These are phyloP conservation scores for Balaeniceps rex DNA, from an alignment of 2,113 vertebrate species.

Conservation along the genomic window DNA sequence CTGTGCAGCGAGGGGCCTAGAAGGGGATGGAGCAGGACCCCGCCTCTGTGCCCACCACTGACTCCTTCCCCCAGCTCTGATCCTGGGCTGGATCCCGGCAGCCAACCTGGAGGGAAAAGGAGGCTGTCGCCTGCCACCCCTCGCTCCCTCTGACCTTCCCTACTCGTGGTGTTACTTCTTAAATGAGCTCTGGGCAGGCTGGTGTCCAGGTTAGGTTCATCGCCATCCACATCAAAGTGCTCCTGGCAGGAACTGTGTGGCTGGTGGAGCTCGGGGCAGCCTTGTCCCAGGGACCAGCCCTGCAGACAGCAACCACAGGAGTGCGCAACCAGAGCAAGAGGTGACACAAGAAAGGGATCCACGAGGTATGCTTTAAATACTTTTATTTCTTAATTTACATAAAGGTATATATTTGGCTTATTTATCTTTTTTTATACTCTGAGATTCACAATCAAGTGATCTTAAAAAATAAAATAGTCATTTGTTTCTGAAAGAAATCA, in stretches of 20 bases:
- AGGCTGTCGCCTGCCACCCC: not conserved
- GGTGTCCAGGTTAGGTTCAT: not conserved
- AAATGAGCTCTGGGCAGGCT: not conserved
- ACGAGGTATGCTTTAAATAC: slow-evolving; percentile 74
- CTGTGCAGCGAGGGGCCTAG: not conserved
- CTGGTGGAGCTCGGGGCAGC: not conserved
- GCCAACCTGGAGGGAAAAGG: not conserved
- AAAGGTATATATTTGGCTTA: slow-evolving; percentile 89
- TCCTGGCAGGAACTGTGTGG: not conserved
- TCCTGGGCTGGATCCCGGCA: not conserved
- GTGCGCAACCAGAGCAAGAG: not conserved
- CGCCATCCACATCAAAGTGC: not conserved
- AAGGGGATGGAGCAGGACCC: not conserved
- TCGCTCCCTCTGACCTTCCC: not conserved
- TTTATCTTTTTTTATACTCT: slow-evolving; percentile 73
- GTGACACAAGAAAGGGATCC: not conserved
- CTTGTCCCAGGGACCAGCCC: not conserved
- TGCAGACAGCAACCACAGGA: not conserved
- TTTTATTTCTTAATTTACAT: slow-evolving; percentile 98
- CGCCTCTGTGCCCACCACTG: not conserved
- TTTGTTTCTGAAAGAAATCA: slow-evolving; percentile 91
- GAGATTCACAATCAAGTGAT: slow-evolving; percentile 87
- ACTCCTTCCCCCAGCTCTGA: not conserved
- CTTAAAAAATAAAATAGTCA: slow-evolving; percentile 96
- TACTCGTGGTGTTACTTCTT: not conserved